Conservation (phyloP, 2,113 vertebrate species). For the Chionis minor region DNA sequence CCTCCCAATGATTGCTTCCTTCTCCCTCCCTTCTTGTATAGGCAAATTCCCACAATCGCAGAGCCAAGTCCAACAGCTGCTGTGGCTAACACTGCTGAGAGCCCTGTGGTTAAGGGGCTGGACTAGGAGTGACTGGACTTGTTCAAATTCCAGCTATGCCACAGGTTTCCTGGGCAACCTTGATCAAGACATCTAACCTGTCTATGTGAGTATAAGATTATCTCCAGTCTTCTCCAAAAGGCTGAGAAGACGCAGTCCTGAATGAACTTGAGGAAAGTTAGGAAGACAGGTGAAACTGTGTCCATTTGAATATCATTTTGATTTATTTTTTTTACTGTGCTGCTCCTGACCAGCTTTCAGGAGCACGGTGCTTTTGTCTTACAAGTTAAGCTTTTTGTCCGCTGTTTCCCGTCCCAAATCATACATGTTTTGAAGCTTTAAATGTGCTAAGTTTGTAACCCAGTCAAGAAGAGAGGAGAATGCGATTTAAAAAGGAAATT, state of each 20-base stretch:
- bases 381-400: not conserved
- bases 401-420: not conserved
- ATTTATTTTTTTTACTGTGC: not conserved
- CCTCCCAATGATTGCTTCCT: not conserved
- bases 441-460: not conserved
- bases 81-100: not conserved
- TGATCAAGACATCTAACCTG: not conserved
- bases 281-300: not conserved
- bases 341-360: not conserved
- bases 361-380: not conserved
- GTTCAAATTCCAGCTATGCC: not conserved
- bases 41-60: conserved; percentile 1
- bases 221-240: not conserved
- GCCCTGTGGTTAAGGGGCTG: not conserved
- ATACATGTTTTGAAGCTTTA: not conserved
- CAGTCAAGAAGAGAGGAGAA: not conserved
- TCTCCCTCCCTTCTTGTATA: not conserved
- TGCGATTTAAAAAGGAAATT: not conserved
- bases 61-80: conserved; percentile 10
- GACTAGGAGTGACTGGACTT: not conserved
- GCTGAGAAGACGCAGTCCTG: not conserved
- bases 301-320: fast-evolving
- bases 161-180: not conserved
- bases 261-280: not conserved
- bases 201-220: not conserved